Conservation (phyloP, 1,140 invertebrate species). For the Pogonomyrmex californicus region DNA sequence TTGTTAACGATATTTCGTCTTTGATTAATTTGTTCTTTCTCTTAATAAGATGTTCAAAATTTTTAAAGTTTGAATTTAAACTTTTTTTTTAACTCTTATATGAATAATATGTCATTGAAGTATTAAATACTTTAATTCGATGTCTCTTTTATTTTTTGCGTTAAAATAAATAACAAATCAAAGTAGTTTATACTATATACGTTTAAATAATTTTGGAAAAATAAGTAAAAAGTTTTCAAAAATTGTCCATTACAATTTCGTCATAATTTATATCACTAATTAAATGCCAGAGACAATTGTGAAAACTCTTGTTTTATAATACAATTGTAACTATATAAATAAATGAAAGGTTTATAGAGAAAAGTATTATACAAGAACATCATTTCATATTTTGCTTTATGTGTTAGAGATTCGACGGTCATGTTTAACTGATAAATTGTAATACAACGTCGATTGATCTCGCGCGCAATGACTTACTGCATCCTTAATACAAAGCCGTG, state of each 20-base stretch:
- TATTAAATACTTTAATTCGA: neutral
- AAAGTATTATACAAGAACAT: too few species aligned
- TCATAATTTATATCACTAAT: neutral
- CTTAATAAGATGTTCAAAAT: neutral
- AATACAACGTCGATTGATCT: neutral
- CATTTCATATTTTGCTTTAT: neutral
- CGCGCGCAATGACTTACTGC: neutral
- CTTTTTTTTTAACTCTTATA: neutral
- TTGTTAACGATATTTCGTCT: neutral
- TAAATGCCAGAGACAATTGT: neutral
- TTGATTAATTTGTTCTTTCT: neutral
- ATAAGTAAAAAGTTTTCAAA: neutral
- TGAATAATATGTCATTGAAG: neutral
- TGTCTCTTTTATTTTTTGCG: neutral
- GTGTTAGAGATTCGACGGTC: neutral
- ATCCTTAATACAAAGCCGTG: constrained; percentile 31
- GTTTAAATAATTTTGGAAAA: neutral
- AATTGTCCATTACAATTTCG: neutral
- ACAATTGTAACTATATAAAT: neutral
- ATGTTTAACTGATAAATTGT: neutral
- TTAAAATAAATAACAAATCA: neutral
- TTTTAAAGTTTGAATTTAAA: neutral
- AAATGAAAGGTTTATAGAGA: too few species aligned
- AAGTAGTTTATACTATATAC: neutral
- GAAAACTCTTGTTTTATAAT: neutral